phyloP scores from a whole-genome alignment of 2,888 invertebrate genomes.

The Baccha elongata region DNA sequence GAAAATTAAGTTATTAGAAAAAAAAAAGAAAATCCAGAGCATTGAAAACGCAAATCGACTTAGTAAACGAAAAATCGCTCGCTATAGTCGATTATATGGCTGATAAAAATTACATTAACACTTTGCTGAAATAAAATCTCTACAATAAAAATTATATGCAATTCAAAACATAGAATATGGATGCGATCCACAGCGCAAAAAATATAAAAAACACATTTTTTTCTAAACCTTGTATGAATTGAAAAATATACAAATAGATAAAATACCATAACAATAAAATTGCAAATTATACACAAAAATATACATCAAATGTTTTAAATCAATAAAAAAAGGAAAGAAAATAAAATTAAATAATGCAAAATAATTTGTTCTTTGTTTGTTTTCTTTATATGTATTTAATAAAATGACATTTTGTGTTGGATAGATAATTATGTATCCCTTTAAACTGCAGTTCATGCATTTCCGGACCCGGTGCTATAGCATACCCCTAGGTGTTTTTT shows the following conservation, averaged over 20 bases:
- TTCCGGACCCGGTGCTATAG: no score
- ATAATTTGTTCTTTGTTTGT: background rate
- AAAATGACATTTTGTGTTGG: no score
- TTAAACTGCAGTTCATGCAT: no score
- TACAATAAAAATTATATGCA: conserved; percentile 1
- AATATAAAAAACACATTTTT: conserved; percentile 32
- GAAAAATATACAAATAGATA: conserved; percentile 22
- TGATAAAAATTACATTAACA: conserved; percentile 31
- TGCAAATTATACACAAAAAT: conserved; percentile 64
- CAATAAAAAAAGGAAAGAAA: conserved; percentile 56
- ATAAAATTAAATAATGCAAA: conserved; percentile 54
- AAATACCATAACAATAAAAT: conserved; percentile 40
- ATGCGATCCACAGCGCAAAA: conserved; percentile 34
- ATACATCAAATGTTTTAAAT: conserved; percentile 47
- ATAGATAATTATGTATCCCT: no score
- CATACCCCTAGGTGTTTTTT: no score
- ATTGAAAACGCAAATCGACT: conserved; percentile 55
- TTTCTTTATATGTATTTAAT: background rate
- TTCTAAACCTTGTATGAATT: conserved; percentile 51
- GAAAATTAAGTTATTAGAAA: conserved; percentile 67
- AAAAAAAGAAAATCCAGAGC: conserved; percentile 23
- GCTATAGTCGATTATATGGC: conserved; percentile 59
- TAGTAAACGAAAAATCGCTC: conserved; percentile 57
- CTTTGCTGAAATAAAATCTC: conserved; percentile 55
- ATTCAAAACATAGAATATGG: conserved; percentile 9